Conservation (phyloP, 2,888 invertebrate species). For the Gryllus longicercus region DNA sequence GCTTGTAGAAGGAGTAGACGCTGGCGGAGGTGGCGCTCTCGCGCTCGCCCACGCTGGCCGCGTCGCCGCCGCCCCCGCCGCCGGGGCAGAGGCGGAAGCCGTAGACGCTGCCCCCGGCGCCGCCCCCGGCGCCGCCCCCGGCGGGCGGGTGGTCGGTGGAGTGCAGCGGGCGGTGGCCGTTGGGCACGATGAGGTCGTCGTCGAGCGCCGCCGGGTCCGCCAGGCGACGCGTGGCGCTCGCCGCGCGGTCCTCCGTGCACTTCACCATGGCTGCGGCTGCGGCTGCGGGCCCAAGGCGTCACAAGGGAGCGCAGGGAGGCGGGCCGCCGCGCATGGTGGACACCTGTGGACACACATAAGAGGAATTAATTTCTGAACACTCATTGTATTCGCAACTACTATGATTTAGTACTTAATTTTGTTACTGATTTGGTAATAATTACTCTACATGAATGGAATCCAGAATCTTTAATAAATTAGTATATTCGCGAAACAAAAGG, state of each 20-base stretch:
- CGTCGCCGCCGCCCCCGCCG: constrained; percentile 29
- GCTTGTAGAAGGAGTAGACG: constrained; percentile 68
- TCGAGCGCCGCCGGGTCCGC: background rate
- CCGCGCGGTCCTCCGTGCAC: background rate
- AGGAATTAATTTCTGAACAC: too few species aligned
- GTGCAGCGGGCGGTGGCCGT: too few species aligned
- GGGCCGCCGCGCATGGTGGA: too few species aligned
- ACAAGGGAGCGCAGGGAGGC: too few species aligned
- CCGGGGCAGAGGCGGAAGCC: background rate
- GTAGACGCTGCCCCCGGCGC: background rate
- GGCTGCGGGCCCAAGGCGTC: too few species aligned
- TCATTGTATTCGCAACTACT: too few species aligned
- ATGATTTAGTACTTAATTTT: too few species aligned
- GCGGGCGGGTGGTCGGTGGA: background rate
- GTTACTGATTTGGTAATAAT: too few species aligned
- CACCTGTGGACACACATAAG: too few species aligned
- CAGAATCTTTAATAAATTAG: too few species aligned
- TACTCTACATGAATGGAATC: too few species aligned
- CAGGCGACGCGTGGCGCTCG: background rate
- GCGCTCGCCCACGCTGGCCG: constrained; percentile 38
- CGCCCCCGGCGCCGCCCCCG: background rate
- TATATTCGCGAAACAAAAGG: too few species aligned
- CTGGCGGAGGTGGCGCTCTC: constrained; percentile 37
- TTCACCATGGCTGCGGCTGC: background rate
- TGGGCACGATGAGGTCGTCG: background rate